A percentile compares a stretch with the other conserved stretches of the same genome.
phyloP scores from a whole-genome alignment of 2,797 vertebrate genomes.

The Macropus fuliginosus region DNA sequence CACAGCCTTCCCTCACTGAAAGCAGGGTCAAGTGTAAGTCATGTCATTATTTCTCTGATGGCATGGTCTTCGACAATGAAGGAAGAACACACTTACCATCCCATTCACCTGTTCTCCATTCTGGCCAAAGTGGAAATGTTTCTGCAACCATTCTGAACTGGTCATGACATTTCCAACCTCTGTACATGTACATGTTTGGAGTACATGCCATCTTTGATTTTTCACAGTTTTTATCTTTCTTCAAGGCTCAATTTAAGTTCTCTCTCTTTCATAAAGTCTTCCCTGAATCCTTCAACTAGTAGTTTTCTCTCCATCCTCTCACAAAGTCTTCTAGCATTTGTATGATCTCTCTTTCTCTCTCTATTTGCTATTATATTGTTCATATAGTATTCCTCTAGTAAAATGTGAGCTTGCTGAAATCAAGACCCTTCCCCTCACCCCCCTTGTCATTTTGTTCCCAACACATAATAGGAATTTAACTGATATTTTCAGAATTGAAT shows the following conservation, averaged over 20 bases:
- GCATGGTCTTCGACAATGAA: too few species aligned
- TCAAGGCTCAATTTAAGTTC: neutral
- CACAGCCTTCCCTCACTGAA: too few species aligned
- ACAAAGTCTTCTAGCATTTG: neutral
- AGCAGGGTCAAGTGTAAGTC: too few species aligned
- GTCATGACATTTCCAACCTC: neutral
- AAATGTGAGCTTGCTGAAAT: neutral
- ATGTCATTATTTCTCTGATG: too few species aligned
- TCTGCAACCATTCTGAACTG: neutral
- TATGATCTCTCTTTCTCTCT: neutral
- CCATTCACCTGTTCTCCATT: neutral
- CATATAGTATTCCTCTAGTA: neutral
- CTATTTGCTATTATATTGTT: neutral
- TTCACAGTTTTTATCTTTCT: neutral
- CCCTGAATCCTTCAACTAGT: neutral
- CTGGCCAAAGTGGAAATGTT: neutral
- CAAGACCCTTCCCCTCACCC: neutral
- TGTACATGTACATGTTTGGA: neutral
- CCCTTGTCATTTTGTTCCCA: neutral
- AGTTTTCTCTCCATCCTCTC: neutral
- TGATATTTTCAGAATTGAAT: neutral
- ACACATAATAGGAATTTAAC: neutral
- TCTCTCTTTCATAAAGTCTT: neutral
- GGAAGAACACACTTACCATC: neutral
- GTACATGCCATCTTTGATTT: neutral